Percentiles rank a stretch among this genome's conserved stretches.
These are phyloP conservation scores for Ctenopoma multispine DNA, from an alignment of 2,797 vertebrate species.

Conservation along the genomic window DNA sequence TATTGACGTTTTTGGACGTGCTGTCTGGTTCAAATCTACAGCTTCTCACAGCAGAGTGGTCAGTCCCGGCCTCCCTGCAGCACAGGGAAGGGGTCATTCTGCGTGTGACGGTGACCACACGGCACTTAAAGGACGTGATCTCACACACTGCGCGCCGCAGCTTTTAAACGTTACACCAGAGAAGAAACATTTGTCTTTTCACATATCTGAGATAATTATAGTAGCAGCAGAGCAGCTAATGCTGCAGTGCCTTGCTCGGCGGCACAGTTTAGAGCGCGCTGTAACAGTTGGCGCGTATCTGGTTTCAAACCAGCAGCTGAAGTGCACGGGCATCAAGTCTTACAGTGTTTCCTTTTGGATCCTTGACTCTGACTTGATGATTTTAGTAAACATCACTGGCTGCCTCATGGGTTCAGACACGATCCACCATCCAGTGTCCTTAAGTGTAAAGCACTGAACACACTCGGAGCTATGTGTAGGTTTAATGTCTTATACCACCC, in stretches of 20 bases:
- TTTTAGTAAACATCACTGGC: neutral
- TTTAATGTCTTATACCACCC: too few relatives aligned
- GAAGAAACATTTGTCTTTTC: slow-evolving; percentile 24
- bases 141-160: neutral
- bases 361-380: slow-evolving; percentile 21
- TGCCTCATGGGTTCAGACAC: neutral
- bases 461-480: too few relatives aligned
- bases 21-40: neutral
- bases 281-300: slow-evolving; percentile 19
- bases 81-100: neutral
- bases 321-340: neutral
- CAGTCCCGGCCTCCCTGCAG: neutral
- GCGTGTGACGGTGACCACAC: neutral
- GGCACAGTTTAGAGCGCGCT: slow-evolving; percentile 1
- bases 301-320: slow-evolving; percentile 40
- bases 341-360: neutral
- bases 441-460: too few relatives aligned
- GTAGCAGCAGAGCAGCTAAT: neutral
- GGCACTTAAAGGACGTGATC: slow-evolving; percentile 18
- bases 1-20: slow-evolving; percentile 3
- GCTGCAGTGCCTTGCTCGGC: slow-evolving; percentile 39
- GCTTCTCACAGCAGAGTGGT: neutral
- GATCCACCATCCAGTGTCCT: too few relatives aligned
- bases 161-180: slow-evolving; percentile 12
- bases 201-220: slow-evolving; percentile 37